Percentiles rank a stretch among this genome's conserved stretches.
Evolutionary conservation across 2,888 invertebrate species (phyloP).

Genomic region (Phanerotoma sp.): DNA sequence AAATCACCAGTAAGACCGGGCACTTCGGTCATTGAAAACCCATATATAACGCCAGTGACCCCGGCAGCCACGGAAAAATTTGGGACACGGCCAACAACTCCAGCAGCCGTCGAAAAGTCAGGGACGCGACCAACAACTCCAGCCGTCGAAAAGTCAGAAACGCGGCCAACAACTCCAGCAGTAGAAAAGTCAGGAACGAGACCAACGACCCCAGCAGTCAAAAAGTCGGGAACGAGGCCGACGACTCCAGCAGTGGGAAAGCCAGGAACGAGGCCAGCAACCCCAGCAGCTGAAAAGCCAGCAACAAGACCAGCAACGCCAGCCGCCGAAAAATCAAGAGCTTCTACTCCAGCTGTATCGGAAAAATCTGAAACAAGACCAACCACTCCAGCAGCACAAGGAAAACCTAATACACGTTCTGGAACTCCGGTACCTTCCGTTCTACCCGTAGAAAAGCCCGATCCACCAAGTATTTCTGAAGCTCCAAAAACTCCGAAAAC

Average conservation of each 20-base stretch:
- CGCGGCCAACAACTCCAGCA: conserved; percentile 11
- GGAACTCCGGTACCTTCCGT: conserved; percentile 22
- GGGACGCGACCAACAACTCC: too few species aligned
- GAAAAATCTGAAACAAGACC: conserved; percentile 14
- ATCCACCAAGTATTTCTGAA: conserved; percentile 21
- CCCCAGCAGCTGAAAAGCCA: conserved; percentile 23
- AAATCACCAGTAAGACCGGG: too few species aligned
- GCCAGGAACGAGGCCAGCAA: background rate
- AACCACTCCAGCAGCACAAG: too few species aligned
- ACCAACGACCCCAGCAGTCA: conserved; percentile 17
- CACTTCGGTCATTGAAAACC: too few species aligned
- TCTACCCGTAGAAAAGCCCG: conserved; percentile 18
- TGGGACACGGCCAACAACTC: conserved; percentile 4
- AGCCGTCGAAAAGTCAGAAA: too few species aligned
- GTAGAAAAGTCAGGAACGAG: conserved; percentile 20
- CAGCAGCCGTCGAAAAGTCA: conserved; percentile 25
- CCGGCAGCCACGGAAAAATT: too few species aligned
- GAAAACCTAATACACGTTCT: background rate
- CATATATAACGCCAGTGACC: too few species aligned
- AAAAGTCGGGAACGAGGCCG: conserved; percentile 23
- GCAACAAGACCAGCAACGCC: conserved; percentile 17
- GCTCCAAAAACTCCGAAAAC: conserved; percentile 20
- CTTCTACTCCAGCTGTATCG: conserved; percentile 17
- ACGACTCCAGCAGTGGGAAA: conserved; percentile 1
- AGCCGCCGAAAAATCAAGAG: conserved; percentile 12